Conservation (phyloP, 2,113 vertebrate genomes). For the Myanophis thanlyinensis region DNA sequence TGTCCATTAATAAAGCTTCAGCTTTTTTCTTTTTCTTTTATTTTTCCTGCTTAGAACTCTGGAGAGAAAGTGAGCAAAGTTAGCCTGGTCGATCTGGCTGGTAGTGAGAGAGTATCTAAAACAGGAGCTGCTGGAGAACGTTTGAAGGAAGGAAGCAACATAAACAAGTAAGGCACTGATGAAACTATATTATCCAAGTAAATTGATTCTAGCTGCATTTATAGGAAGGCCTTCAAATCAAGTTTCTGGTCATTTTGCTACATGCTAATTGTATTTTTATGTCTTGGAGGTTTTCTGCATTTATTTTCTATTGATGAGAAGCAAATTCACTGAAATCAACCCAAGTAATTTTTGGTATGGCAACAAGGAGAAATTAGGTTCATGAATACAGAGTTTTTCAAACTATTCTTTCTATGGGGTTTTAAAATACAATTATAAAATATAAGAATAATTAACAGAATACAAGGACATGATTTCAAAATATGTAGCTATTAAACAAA, state of each 20-base stretch:
- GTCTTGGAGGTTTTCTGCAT: neutral
- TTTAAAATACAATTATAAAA: conserved; percentile 43
- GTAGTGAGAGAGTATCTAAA: conserved; percentile 94
- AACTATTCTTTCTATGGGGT: neutral
- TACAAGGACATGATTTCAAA: conserved; percentile 35
- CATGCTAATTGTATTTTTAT: neutral
- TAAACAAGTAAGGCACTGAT: conserved; percentile 85
- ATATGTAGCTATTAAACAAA: conserved; percentile 41
- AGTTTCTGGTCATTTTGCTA: neutral
- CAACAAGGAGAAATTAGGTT: conserved; percentile 27
- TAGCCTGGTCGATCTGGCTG: conserved; percentile 96
- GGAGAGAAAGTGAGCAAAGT: conserved; percentile 98
- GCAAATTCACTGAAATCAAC: conserved; percentile 35
- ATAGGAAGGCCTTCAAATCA: conserved; percentile 1
- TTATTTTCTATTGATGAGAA: conserved; percentile 29
- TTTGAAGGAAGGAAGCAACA: conserved; percentile 98
- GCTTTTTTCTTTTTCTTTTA: neutral
- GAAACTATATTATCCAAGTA: neutral
- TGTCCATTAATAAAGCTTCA: neutral
- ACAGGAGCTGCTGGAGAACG: conserved; percentile 96
- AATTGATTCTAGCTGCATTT: neutral
- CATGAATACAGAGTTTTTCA: conserved; percentile 27
- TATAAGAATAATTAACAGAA: conserved; percentile 29
- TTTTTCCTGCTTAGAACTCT: conserved; percentile 79
- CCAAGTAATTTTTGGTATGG: conserved; percentile 42